Evolutionary conservation across 2,113 vertebrate species (phyloP).

Genomic region (Pionites leucogaster): DNA sequence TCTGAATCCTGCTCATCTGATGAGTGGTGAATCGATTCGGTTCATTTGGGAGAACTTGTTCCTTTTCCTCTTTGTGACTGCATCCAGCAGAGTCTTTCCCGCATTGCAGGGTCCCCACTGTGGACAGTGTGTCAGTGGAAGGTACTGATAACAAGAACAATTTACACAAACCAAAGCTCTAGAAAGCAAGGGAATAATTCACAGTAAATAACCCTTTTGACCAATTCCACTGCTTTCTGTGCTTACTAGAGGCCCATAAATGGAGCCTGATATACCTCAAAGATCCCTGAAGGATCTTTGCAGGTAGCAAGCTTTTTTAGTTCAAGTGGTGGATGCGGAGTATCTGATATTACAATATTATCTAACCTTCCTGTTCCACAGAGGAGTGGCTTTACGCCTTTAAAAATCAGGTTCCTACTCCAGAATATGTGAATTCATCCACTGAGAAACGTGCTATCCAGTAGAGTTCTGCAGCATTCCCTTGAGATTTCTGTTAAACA

Average conservation of each 20-base stretch:
- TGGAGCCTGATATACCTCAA: background rate
- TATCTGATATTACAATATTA: background rate
- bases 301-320: background rate
- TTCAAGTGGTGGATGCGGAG: background rate
- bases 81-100: background rate
- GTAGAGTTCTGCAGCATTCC: background rate
- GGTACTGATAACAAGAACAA: background rate
- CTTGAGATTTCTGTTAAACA: background rate
- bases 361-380: background rate
- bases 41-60: background rate
- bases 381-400: background rate
- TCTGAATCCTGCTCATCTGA: background rate
- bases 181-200: background rate
- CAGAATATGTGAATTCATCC: background rate
- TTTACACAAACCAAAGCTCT: background rate
- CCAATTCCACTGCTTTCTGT: background rate
- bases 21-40: background rate
- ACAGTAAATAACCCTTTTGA: background rate
- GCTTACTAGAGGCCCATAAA: background rate
- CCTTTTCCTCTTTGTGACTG: background rate
- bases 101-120: background rate
- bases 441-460: background rate
- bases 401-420: background rate
- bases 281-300: background rate
- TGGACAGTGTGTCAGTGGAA: accelerated